Base-by-base conservation (phyloP, 2,113 vertebrate species). In the Dendrocopos noguchii region DNA sequence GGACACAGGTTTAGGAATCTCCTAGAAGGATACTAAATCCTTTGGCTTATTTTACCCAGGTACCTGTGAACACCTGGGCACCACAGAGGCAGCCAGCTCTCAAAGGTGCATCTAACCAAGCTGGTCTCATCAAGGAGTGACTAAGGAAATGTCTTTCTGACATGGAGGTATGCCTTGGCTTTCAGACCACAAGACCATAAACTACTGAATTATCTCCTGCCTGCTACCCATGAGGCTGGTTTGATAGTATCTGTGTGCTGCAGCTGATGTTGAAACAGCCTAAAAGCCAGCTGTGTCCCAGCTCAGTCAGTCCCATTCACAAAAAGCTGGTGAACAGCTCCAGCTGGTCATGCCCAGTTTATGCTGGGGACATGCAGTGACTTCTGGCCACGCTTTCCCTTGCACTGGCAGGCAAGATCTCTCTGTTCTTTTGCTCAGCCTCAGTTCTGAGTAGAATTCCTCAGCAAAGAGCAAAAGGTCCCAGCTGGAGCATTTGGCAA, bases 311-410 rank as follows among this genome's bases (percentile, higher is more conserved):
- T 39, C 50, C 44, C 19, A 21, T 14, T 25, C 70, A 73, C 70
- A 55, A 80, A 76, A 47, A 65, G 31, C 47, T 73, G 36, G 46
- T 50, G 36, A 87, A 19, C 24, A n/a, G 47, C 57, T 42, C 8
- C 1, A 2, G 34, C 8, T 33, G 55, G 57, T 29, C 25, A 16
- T 56, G 27, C 27, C 12, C 52, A 57, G 44, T 27, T 80, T 28
- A 46, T 0, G 0, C 15, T 61, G 44, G 31, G 28, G 61, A 70
- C 20, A 15, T 1, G 13, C 55, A 28, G 14, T 34, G 52, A 47
- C 61, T 67, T 50, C 42, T 89, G 47, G 42, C 16, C 53, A 22
- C 18, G 53, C 9, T 36, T n/a, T 27, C 28, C 57, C 33, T 65
- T n/a, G 28, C 44, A 39, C 9, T 36, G 34, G 39, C 55, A 57